phyloP scores from a whole-genome alignment of 2,113 vertebrate species.

The Agelaius tricolor region DNA sequence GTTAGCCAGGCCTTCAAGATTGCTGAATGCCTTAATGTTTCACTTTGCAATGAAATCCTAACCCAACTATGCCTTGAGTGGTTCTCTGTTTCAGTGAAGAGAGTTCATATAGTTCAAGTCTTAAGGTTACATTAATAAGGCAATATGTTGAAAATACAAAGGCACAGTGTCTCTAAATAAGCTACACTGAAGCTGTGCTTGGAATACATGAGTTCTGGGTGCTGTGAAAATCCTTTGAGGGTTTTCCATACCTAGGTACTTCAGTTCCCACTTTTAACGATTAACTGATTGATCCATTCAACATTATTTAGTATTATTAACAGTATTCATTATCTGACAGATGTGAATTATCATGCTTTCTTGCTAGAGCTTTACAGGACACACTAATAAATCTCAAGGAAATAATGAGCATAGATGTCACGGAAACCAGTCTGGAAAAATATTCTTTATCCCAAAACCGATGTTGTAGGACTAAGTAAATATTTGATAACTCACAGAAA shows the following conservation, averaged over 20 bases:
- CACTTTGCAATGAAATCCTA: neutral
- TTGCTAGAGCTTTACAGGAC: neutral
- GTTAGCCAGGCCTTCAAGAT: neutral
- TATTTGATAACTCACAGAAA: neutral
- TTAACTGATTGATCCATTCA: neutral
- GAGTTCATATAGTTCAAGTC: neutral
- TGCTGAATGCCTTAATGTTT: neutral
- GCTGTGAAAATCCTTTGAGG: neutral
- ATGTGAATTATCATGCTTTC: neutral
- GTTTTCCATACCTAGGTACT: neutral
- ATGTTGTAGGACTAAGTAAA: neutral
- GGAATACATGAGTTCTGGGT: neutral
- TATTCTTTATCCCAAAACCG: neutral
- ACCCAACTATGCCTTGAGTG: neutral
- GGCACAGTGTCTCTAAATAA: neutral
- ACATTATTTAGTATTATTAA: neutral
- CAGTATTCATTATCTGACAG: neutral
- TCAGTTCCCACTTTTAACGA: neutral
- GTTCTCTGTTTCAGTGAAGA: constrained; percentile 10
- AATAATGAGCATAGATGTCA: neutral
- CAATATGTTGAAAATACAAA: neutral
- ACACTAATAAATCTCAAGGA: neutral
- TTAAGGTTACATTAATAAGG: neutral
- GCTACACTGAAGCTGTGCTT: neutral
- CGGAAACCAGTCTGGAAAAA: neutral